Evolutionary conservation across 2,113 vertebrate species (phyloP).

Genomic region (Callaeas wilsoni): DNA sequence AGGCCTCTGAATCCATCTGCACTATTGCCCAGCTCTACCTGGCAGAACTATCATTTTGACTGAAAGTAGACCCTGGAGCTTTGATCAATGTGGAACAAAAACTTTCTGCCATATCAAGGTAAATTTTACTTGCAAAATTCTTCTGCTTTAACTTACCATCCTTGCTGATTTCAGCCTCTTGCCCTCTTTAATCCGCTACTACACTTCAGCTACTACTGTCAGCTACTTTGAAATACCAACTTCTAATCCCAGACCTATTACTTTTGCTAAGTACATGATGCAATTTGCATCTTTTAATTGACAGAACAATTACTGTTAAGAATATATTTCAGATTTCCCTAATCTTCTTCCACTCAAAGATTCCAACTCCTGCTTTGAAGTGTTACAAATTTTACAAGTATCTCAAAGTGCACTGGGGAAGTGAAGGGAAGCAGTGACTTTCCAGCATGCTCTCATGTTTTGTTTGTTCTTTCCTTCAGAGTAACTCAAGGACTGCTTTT

Average conservation of each 20-base stretch:
- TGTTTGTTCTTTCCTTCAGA: not conserved
- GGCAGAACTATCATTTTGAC: not conserved
- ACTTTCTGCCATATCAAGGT: not conserved
- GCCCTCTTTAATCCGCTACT: not conserved
- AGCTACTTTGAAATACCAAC: not conserved
- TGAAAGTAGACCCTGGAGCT: not conserved
- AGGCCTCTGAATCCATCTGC: not conserved
- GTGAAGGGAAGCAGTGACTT: not conserved
- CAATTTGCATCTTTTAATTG: slow-evolving; percentile 9
- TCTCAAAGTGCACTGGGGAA: not conserved
- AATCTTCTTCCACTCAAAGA: slow-evolving; percentile 3
- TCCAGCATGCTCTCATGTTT: not conserved
- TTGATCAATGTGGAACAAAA: not conserved
- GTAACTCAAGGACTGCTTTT: not conserved
- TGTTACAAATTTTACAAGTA: not conserved
- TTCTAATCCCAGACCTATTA: not conserved
- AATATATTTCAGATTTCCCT: slow-evolving; percentile 34
- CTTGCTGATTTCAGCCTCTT: not conserved
- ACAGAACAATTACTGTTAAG: slow-evolving; percentile 23
- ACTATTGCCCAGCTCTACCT: not conserved
- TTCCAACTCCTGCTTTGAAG: slow-evolving; percentile 24
- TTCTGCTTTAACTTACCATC: not conserved
- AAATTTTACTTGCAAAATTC: not conserved
- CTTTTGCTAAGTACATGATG: not conserved
- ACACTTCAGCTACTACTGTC: not conserved